A percentile compares a stretch with the other conserved stretches of the same genome.
Evolutionary conservation across 2,113 vertebrate species (phyloP).

Genomic region (Casuarius casuarius): DNA sequence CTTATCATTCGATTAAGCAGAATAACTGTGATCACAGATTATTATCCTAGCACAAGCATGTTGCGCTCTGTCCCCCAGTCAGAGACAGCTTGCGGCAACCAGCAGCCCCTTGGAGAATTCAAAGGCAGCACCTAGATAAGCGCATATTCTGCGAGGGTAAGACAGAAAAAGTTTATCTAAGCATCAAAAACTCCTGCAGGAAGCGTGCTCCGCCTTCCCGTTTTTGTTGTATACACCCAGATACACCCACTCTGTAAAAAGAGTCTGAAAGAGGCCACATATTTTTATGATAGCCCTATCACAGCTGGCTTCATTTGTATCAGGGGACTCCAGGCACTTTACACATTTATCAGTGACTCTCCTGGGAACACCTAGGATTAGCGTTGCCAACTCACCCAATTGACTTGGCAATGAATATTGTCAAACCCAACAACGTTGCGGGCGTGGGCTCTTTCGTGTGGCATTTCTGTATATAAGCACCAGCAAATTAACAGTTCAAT

Average conservation of each 20-base stretch:
- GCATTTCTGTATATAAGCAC: background rate
- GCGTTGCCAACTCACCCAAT: background rate
- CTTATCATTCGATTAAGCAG: background rate
- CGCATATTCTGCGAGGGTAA: background rate
- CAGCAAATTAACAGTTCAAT: background rate
- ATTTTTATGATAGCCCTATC: no score
- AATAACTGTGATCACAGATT: background rate
- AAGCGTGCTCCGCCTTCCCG: background rate
- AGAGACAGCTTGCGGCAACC: background rate
- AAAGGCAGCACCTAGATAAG: background rate
- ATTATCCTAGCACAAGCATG: background rate
- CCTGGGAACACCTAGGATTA: background rate
- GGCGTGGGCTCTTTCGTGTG: background rate
- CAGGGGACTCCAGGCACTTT: background rate
- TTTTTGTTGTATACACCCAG: background rate
- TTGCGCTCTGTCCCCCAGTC: background rate
- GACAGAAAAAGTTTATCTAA: background rate
- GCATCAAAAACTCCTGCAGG: background rate
- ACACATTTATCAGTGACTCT: background rate
- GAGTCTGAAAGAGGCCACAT: background rate
- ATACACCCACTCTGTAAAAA: background rate
- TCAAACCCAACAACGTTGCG: background rate
- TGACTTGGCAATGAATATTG: background rate
- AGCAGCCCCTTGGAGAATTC: background rate
- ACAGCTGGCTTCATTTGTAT: fast-evolving